Percentiles rank a stretch among this genome's conserved stretches.
These are phyloP conservation scores for Macquaria australasica DNA, from an alignment of 2,113 vertebrate genomes.

Conservation along the genomic window DNA sequence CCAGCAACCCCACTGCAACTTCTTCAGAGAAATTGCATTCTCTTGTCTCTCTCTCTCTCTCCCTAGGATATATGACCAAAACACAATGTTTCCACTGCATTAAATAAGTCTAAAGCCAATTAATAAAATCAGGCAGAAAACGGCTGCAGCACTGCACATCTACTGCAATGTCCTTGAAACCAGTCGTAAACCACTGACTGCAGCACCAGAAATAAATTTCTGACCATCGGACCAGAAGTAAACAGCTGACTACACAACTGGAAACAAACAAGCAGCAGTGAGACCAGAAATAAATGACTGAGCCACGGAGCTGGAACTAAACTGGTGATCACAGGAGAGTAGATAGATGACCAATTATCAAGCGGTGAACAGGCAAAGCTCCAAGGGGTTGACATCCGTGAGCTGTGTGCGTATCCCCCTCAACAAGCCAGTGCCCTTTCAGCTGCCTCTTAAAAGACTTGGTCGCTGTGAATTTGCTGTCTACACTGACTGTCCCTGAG, in stretches of 20 bases:
- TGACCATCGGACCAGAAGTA: slow-evolving; percentile 72
- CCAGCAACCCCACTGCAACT: neutral
- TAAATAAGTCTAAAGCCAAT: slow-evolving; percentile 60
- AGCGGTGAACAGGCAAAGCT: slow-evolving; percentile 71
- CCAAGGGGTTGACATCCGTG: slow-evolving; percentile 73
- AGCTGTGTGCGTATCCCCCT: slow-evolving; percentile 46
- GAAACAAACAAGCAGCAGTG: slow-evolving; percentile 73
- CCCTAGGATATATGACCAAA: slow-evolving; percentile 53
- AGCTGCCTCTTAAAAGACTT: slow-evolving; percentile 70
- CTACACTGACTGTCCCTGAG: slow-evolving; percentile 63
- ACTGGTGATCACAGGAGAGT: slow-evolving; percentile 76
- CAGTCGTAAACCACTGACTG: slow-evolving; percentile 64
- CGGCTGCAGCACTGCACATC: slow-evolving; percentile 35
- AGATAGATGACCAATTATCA: slow-evolving; percentile 78
- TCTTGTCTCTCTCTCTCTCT: neutral
- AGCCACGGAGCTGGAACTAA: slow-evolving; percentile 74
- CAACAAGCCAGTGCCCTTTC: slow-evolving; percentile 68
- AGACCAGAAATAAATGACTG: slow-evolving; percentile 73
- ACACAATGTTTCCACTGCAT: slow-evolving; percentile 60
- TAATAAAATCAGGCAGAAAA: slow-evolving; percentile 72
- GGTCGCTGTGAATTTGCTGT: slow-evolving; percentile 64
- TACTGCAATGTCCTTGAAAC: slow-evolving; percentile 61
- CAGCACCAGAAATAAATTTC: slow-evolving; percentile 67
- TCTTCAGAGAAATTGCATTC: slow-evolving; percentile 1
- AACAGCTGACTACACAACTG: slow-evolving; percentile 74